Evolutionary conservation across 2,888 invertebrate species (phyloP), one percentile per base, ranked within the genome.

Genomic region (Sabellastarte sp.): DNA sequence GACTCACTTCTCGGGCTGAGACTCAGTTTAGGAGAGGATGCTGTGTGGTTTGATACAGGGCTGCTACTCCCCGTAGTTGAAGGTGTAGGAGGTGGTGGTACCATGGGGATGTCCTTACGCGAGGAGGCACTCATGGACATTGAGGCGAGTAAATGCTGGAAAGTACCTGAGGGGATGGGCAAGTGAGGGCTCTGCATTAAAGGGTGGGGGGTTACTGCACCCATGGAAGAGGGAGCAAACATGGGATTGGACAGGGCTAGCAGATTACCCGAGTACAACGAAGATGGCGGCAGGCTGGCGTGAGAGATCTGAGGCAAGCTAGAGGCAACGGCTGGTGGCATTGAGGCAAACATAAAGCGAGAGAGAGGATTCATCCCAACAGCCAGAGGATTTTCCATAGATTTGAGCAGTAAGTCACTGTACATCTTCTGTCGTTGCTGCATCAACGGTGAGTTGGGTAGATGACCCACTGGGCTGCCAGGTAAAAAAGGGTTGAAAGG

Each of bases 101-200:
- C n/a, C 20, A 41, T 20, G 20, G 20, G 10, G 41, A 15, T 20
- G 10, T 41, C 41, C 20, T 41, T 41, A 20, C 41, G 41, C 10
- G 41, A 10, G 10, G 71, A 70, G 0, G 75, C 74, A n/a, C 72
- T 66, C 29, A 70, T 67, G 29, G 77, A 76, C 74, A 79, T 77
- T 61, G 74, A 72, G 5, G 79, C 78, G 59, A 79, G 66, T 10
- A 79, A 67, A 53, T 77, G 77, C 68, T 79, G 79, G 63, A 78
- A 79, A 10, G 77, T 73, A 1, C 77, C 76, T 0, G 73, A 71
- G 1, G 77, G 74, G 2, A 75, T 74, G 3, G 67, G 32, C 57
- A 56, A 50, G n/a, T n/a, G n/a, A 30, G 31, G 58, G 50, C 5
- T 29, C 10, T 32, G 26, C 51, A 26, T 31, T 2, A 15, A 24